Evolutionary conservation across 2,888 invertebrate genomes (phyloP), one percentile per base, ranked within the genome.

Genomic region (Caenorhabditis sinica): DNA sequence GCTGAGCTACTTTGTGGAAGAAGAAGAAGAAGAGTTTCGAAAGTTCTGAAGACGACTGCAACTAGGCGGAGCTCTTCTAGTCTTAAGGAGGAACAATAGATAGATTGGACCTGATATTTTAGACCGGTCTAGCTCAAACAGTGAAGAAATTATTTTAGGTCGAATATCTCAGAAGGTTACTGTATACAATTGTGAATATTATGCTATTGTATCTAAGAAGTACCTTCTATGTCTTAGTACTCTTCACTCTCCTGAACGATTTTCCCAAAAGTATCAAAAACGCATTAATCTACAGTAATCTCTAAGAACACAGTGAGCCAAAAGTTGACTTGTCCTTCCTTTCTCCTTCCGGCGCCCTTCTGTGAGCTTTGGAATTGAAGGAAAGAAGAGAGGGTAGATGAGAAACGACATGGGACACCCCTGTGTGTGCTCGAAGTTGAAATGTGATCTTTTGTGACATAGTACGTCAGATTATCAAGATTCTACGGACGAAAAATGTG

Each of bases 391-490:
- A 53, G 71, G 60, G 61, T 77, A 23, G 79, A 72, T 61, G 61
- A 63, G 63, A 79, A 79, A 65, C 60, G 80, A 80, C 80, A 80
- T 80, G 80, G 80, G 80, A 80, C 80, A 80, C 80, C 79, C 61
- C 72, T 45, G 56, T 72, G 51, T 68, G 68, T 45, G 65, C 71
- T 49, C 69, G 53, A 56, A 71, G 63, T 79, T 80, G 80, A 80
- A 80, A 80, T 72, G 80, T 72, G 80, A 80, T 80, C 80, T 80
- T 80, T 80, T 73, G 65, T 65, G 80, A 80, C 66, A 80, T 80
- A 66, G 80, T 80, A 72, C 80, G 80, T 72, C 72, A 80, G 80
- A 80, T 80, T 80, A 80, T 80, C 80, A 71, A 80, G 66, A 72
- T 68, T 66, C 66, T 30, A 56, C 53, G 36, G 60, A 61, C 60